Evolutionary conservation across 2,797 vertebrate species (phyloP).

Genomic region (Sebastes oblongus): DNA sequence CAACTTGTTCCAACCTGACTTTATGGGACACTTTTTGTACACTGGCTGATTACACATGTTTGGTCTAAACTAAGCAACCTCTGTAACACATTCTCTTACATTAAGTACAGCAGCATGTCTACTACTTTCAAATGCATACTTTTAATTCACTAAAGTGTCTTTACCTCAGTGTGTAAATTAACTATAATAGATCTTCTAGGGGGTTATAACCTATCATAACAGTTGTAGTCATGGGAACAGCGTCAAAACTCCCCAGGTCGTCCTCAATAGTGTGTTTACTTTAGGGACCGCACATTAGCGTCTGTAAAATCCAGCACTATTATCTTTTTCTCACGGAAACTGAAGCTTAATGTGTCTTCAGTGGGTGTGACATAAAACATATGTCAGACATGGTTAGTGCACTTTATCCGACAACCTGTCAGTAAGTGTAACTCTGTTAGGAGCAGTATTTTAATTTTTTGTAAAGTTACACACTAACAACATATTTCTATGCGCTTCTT

Average conservation of each 20-base stretch:
- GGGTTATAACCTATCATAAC: neutral
- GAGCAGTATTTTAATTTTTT: neutral
- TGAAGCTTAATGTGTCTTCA: neutral
- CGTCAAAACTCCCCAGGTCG: neutral
- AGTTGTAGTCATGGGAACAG: neutral
- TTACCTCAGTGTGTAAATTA: neutral
- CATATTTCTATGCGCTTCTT: neutral
- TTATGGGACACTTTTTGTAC: constrained; percentile 2
- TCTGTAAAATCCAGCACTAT: neutral
- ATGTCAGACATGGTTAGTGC: neutral
- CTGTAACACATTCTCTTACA: neutral
- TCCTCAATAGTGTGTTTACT: neutral
- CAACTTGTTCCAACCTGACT: constrained; percentile 32
- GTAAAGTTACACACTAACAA: fast-evolving
- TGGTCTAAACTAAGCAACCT: neutral
- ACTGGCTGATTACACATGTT: neutral
- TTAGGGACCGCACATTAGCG: neutral
- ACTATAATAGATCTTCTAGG: neutral
- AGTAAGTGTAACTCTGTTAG: neutral
- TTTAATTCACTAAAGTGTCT: neutral
- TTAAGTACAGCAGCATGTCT: neutral
- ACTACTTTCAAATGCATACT: neutral
- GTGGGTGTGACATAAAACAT: constrained; percentile 47
- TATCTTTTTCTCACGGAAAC: constrained; percentile 18
- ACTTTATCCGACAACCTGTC: neutral